Evolutionary conservation across 2,113 vertebrate genomes (phyloP).

Genomic region (Rostratula benghalensis): DNA sequence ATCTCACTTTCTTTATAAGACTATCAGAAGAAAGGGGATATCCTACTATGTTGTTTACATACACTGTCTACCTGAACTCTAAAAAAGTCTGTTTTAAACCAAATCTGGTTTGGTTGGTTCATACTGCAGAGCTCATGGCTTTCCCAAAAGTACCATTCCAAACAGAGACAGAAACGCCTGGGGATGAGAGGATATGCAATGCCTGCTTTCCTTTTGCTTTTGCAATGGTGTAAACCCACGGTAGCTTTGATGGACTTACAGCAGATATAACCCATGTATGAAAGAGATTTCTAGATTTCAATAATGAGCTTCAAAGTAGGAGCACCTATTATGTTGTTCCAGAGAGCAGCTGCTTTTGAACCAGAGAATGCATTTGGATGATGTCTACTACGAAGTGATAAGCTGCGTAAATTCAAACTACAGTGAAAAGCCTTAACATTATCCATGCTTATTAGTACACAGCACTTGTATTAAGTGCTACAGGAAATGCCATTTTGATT

Average conservation of each 20-base stretch:
- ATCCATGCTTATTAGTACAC: background rate
- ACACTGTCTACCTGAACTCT: background rate
- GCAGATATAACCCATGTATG: background rate
- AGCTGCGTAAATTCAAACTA: conserved; percentile 6
- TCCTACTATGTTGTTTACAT: background rate
- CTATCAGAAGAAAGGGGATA: background rate
- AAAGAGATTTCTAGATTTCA: background rate
- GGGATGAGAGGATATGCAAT: background rate
- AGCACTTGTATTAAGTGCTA: background rate
- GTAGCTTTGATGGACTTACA: background rate
- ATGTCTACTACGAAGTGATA: conserved; percentile 12
- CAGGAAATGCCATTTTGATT: background rate
- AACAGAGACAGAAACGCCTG: background rate
- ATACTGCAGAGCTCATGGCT: background rate
- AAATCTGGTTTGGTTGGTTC: background rate
- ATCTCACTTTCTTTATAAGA: background rate
- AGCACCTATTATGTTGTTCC: background rate
- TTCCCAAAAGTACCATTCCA: background rate
- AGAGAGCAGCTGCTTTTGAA: background rate
- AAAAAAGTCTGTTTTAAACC: background rate
- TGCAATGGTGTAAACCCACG: background rate
- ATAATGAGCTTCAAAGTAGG: background rate
- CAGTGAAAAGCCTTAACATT: background rate
- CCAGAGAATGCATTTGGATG: background rate
- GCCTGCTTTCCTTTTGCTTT: background rate